phyloP scores from a whole-genome alignment of 2,797 vertebrate genomes.

The Chrysocyon brachyurus region DNA sequence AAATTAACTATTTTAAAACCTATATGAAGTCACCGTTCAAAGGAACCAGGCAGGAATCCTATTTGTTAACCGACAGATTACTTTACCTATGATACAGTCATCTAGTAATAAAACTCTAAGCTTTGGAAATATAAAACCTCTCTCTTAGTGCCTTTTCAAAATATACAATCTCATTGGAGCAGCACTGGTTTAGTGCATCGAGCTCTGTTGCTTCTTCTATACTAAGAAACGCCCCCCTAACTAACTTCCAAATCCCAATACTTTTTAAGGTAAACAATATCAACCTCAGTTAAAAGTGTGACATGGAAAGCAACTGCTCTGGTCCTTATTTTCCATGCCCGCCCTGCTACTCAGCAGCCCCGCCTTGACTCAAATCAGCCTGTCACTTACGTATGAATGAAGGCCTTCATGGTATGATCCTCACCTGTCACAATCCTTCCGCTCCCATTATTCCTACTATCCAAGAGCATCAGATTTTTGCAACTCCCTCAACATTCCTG shows the following conservation, averaged over 20 bases:
- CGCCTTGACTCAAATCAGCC: not conserved
- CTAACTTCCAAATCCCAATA: constrained; percentile 13
- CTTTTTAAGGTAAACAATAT: not conserved
- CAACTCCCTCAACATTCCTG: not conserved
- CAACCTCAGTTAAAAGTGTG: not conserved
- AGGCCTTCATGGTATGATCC: not conserved
- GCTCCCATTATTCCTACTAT: not conserved
- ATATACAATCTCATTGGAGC: not conserved
- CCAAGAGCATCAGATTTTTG: not conserved
- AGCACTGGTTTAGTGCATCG: not conserved
- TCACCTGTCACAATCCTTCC: not conserved
- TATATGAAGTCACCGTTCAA: not conserved
- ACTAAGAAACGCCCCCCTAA: not conserved
- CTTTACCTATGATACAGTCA: not conserved
- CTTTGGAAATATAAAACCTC: constrained; percentile 27
- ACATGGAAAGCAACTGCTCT: not conserved
- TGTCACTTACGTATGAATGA: not conserved
- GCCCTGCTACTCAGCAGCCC: not conserved
- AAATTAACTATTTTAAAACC: constrained; percentile 20
- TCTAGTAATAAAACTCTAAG: not conserved
- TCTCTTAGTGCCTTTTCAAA: constrained; percentile 35
- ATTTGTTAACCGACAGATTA: constrained; percentile 31
- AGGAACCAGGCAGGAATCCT: constrained; percentile 41
- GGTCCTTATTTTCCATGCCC: not conserved
- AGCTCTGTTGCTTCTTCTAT: not conserved